phyloP scores from a whole-genome alignment of 1,140 invertebrate genomes.

The Glomeris maerens region DNA sequence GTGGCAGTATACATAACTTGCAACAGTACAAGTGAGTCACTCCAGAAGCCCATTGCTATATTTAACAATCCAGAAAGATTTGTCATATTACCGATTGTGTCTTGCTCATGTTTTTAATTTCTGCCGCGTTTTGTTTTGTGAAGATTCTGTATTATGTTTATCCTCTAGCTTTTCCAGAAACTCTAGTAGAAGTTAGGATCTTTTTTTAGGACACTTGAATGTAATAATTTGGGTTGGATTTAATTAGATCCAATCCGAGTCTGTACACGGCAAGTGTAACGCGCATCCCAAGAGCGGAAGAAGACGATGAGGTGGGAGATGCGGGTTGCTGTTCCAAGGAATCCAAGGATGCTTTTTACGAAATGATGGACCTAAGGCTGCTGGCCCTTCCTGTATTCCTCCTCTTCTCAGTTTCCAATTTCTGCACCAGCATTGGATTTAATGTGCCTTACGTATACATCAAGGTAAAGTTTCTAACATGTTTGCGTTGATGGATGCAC shows the following conservation, averaged over 20 bases:
- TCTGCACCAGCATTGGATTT: constrained; percentile 90
- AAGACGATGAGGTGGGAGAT: neutral
- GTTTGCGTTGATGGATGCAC: no score
- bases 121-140: no score
- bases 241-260: constrained; percentile 16
- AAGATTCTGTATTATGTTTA: no score
- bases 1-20: constrained; percentile 57
- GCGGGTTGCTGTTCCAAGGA: constrained; percentile 28
- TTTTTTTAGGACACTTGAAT: no score
- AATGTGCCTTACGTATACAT: constrained; percentile 85
- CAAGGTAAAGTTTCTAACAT: constrained; percentile 34
- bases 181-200: no score
- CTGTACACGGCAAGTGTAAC: constrained; percentile 17
- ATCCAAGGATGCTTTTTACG: constrained; percentile 46
- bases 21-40: constrained; percentile 34
- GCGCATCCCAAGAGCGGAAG: constrained; percentile 14
- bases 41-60: no score
- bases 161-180: no score
- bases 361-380: constrained; percentile 73
- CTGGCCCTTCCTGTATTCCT: constrained; percentile 75
- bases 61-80: no score
- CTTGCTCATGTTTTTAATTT: no score
- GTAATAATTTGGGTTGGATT: constrained; percentile 17
- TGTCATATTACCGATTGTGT: no score
- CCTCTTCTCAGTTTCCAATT: constrained; percentile 82